Conservation (phyloP, 2,113 vertebrate species). For the Galemys pyrenaicus region DNA sequence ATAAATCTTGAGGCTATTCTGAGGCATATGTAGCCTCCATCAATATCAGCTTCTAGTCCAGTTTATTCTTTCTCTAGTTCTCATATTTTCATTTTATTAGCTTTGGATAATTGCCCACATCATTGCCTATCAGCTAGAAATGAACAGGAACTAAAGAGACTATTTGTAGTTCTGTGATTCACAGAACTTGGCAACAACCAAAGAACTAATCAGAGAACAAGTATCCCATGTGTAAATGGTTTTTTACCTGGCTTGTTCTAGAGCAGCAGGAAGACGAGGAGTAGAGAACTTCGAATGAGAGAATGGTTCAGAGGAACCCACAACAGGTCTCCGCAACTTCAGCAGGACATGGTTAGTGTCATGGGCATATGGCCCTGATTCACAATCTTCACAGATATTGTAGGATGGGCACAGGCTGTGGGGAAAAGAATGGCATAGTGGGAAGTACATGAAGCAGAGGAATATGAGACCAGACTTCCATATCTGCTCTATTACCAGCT, state of each 20-base stretch:
- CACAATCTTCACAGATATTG: conserved; percentile 92
- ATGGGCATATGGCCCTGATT: conserved; percentile 91
- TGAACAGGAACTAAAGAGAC: not conserved
- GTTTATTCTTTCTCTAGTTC: not conserved
- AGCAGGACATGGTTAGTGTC: conserved; percentile 93
- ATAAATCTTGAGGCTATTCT: not conserved
- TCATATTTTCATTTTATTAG: conserved; percentile 20
- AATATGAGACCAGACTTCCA: not conserved
- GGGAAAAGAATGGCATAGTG: not conserved
- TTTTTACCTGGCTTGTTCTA: conserved; percentile 88
- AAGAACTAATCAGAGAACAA: not conserved
- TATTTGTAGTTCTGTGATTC: not conserved
- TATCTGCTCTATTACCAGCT: not conserved
- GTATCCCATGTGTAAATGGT: not conserved
- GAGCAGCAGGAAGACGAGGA: conserved; percentile 79
- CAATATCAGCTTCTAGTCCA: not conserved
- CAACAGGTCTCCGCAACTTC: conserved; percentile 91
- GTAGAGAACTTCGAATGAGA: conserved; percentile 55
- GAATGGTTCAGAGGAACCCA: conserved; percentile 62
- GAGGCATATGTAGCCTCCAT: not conserved
- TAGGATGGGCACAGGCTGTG: conserved; percentile 94
- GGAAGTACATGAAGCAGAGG: not conserved
- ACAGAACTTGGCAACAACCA: not conserved
- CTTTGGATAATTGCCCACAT: not conserved
- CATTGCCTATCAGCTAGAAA: not conserved